Base-by-base conservation (phyloP, 2,888 invertebrate species). In the Eristalinus aeneus region DNA sequence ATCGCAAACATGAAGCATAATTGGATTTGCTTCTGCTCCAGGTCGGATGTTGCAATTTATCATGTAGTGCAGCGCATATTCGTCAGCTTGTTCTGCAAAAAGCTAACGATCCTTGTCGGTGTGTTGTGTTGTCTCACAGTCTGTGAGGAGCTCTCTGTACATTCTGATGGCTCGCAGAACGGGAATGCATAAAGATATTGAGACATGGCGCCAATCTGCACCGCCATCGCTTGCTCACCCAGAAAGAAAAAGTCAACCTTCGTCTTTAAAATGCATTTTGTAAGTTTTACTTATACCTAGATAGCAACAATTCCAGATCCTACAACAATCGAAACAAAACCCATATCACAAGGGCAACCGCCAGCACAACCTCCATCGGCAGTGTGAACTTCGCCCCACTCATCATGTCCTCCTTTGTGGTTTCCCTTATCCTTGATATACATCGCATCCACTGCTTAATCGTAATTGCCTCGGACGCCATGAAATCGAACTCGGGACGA, bases 281-380 rank as follows among this genome's bases (percentile, higher is more conserved):
- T 16, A 46, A 46, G 16, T 16, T 46, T 46, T 32, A 65, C 67
- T 76, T 69, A 77, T 9, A 16, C 16, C 46, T 46, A 46, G 16
- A 36, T 22, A 36, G 60, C 23, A 61, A 68, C 53, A 46, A 46
- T 46, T 46, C 46, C 9, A 20, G 54, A 20, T 8, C 23, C 74
- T 89, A 91, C 87, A 91, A 89, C 87, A 90, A 91, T 23, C 90
- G 90, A 90, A 91, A 91, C 77, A 91, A 90, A 31, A 91, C 87
- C 91, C 91, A 91, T 69, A 91, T 89, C 87, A 90, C 89, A 69
- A 91, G 80, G 16, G 88, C 81, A n/a, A 90, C 88, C 23, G 89
- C 89, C 82, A 91, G 85, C 16, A 90, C 90, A 80, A 91, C 76
- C 83, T 92, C 91, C 91, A 91, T 91, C 69, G 92, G 91, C 88